Conservation (phyloP, 2,888 invertebrate genomes). For the Diplazon laetatorius region DNA sequence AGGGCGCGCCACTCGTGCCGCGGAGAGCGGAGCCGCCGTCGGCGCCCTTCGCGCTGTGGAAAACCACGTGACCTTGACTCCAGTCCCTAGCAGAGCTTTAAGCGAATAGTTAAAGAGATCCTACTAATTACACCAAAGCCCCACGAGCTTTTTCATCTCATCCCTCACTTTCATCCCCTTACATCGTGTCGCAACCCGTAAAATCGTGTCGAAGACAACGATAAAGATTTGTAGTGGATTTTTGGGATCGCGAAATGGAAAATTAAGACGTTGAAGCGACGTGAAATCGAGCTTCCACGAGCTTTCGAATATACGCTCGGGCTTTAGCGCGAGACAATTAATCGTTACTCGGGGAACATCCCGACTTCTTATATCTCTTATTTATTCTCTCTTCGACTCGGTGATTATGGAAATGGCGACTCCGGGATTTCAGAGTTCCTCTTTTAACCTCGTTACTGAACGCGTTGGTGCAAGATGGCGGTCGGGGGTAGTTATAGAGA, state of each 20-base stretch:
- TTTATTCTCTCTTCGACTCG: constrained; percentile 40
- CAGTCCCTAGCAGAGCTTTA: no score
- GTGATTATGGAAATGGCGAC: constrained; percentile 61
- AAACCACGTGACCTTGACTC: no score
- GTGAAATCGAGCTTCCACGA: constrained; percentile 1
- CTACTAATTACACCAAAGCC: no score
- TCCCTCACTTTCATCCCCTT: no score
- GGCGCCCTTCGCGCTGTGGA: no score
- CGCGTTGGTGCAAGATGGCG: constrained; percentile 54
- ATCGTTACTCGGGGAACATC: constrained; percentile 43
- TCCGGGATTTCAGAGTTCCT: constrained; percentile 38
- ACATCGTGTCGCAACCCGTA: no score
- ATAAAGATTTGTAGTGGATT: not conserved
- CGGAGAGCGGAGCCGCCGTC: no score
- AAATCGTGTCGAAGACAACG: not conserved
- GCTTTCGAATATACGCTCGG: constrained; percentile 29
- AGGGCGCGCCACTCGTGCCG: no score
- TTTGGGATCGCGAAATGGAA: not conserved
- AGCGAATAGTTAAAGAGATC: no score
- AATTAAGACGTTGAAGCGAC: not conserved
- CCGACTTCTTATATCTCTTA: constrained; percentile 19
- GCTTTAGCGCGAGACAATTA: constrained; percentile 48
- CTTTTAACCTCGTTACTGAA: constrained; percentile 61
- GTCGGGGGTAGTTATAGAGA: constrained; percentile 38
- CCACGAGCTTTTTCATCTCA: no score